Evolutionary conservation across 2,797 vertebrate genomes (phyloP).

Genomic region (Platalea minor): DNA sequence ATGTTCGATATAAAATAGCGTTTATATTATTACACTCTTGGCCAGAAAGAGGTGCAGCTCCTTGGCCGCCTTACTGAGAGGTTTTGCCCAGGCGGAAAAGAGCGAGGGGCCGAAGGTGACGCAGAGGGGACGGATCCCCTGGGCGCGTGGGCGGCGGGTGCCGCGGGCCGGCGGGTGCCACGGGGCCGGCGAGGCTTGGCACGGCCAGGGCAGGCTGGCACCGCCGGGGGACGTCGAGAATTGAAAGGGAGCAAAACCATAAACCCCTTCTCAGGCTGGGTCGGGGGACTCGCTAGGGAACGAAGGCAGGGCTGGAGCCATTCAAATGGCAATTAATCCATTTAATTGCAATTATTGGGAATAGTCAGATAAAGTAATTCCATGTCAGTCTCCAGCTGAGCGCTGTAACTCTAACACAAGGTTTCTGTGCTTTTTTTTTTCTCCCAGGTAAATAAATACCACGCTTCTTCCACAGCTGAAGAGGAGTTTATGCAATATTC

Average conservation of each 20-base stretch:
- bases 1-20: accelerated
- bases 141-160: background rate
- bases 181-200: too few relatives aligned
- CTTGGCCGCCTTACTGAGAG: accelerated
- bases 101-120: background rate
- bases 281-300: accelerated
- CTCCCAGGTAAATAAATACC: background rate
- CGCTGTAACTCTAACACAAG: accelerated
- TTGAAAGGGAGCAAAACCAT: background rate
- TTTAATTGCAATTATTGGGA: background rate
- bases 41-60: background rate
- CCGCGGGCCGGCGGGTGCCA: background rate
- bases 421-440: background rate
- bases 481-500: background rate
- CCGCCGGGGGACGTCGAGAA: background rate
- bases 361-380: too few relatives aligned
- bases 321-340: background rate
- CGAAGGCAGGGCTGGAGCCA: background rate
- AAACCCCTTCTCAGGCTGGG: background rate
- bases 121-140: background rate
- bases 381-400: background rate
- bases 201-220: background rate
- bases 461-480: background rate
- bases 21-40: background rate
- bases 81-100: too few relatives aligned